Conservation (phyloP, 2,888 invertebrate genomes). For the Mythimna impura region DNA sequence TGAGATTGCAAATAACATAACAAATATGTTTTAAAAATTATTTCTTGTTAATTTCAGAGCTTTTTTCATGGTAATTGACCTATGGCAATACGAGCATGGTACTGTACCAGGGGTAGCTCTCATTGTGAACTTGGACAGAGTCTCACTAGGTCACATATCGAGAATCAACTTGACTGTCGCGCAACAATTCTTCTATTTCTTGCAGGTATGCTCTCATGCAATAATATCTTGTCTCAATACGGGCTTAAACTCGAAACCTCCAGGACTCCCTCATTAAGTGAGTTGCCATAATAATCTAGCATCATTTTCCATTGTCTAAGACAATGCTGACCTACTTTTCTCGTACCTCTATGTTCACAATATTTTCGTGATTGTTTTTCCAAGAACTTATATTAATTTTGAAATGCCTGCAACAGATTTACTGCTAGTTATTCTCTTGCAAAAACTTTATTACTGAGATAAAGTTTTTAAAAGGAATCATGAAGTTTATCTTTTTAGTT, state of each 20-base stretch:
- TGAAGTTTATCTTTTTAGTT: constrained; percentile 19
- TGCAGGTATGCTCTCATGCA: constrained; percentile 86
- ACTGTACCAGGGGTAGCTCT: constrained; percentile 90
- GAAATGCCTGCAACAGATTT: constrained; percentile 41
- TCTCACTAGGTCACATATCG: constrained; percentile 92
- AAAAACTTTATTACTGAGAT: constrained; percentile 19
- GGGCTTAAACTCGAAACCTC: background rate
- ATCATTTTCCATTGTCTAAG: constrained; percentile 26
- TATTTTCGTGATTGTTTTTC: constrained; percentile 42
- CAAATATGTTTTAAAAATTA: background rate
- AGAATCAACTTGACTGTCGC: constrained; percentile 91
- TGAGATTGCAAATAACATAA: background rate
- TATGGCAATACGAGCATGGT: constrained; percentile 89
- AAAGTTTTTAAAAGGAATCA: constrained; percentile 11
- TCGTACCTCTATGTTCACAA: constrained; percentile 4
- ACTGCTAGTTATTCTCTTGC: constrained; percentile 22
- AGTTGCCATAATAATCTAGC: constrained; percentile 4
- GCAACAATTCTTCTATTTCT: constrained; percentile 92
- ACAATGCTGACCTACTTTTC: constrained; percentile 32
- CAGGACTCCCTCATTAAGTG: constrained; percentile 15
- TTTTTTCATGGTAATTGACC: constrained; percentile 79
- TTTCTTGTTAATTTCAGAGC: constrained; percentile 68
- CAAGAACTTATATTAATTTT: constrained; percentile 41
- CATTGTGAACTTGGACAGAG: constrained; percentile 92
- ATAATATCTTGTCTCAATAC: constrained; percentile 7